Conservation (phyloP, 2,797 vertebrate genomes). For the Crenichthys baileyi region DNA sequence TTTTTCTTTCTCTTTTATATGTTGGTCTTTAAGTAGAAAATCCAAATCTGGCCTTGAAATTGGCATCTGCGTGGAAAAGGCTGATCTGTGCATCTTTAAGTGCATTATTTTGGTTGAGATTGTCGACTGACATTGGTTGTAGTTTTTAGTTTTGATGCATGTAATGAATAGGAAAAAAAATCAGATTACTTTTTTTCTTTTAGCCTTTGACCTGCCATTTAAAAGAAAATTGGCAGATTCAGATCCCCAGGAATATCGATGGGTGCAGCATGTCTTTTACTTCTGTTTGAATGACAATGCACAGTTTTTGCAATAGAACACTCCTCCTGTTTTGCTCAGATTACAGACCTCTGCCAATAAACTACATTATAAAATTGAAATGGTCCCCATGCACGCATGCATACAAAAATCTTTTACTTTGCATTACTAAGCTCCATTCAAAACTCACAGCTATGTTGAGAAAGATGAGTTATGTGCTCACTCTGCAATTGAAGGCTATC, state of each 20-base stretch:
- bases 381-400: neutral
- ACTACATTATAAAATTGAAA: constrained; percentile 8
- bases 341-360: constrained; percentile 14
- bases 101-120: neutral
- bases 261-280: neutral
- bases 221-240: neutral
- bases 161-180: neutral
- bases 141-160: neutral
- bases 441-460: constrained; percentile 16
- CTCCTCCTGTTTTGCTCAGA: neutral
- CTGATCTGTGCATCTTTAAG: neutral
- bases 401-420: constrained; percentile 13
- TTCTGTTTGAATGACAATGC: neutral
- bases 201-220: neutral
- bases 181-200: too few relatives aligned
- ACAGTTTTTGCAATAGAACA: constrained; percentile 13
- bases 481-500: constrained; percentile 38
- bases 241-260: too few relatives aligned
- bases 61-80: neutral
- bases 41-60: neutral
- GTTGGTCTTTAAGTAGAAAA: neutral
- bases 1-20: neutral
- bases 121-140: neutral
- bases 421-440: neutral
- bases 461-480: constrained; percentile 39